Percentiles rank a stretch among this genome's conserved stretches.
These are phyloP conservation scores for Sphaeramia orbicularis DNA, from an alignment of 2,797 vertebrate genomes.

Conservation along the genomic window DNA sequence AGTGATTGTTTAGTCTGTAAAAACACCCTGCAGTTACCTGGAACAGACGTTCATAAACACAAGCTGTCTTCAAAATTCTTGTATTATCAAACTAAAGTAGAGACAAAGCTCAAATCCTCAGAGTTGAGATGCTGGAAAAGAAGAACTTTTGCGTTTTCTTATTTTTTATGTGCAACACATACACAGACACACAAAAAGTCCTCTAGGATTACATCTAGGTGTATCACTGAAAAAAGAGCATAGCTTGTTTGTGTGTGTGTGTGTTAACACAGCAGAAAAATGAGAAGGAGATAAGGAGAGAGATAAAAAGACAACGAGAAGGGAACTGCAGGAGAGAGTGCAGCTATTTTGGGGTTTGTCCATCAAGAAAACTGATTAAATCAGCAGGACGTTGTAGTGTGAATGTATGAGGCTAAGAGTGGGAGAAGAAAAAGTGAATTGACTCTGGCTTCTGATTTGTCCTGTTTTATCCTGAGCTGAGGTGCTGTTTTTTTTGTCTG, in stretches of 20 bases:
- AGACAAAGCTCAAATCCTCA: no score
- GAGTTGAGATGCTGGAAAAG: no score
- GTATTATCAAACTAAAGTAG: no score
- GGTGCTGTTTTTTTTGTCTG: slow-evolving; percentile 26
- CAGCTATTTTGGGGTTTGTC: slow-evolving; percentile 69
- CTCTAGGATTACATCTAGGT: slow-evolving; percentile 23
- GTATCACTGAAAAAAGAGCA: slow-evolving; percentile 9
- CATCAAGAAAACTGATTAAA: slow-evolving; percentile 65
- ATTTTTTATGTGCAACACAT: neutral
- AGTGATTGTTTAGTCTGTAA: neutral
- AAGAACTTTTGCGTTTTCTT: no score
- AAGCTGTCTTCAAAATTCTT: no score
- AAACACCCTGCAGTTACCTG: no score
- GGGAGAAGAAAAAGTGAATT: slow-evolving; percentile 6
- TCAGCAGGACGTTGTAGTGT: slow-evolving; percentile 56
- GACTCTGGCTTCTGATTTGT: slow-evolving; percentile 38
- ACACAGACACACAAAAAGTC: slow-evolving; percentile 1
- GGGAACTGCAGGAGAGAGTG: slow-evolving; percentile 33
- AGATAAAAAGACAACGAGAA: slow-evolving; percentile 39
- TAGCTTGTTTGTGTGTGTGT: slow-evolving; percentile 14
- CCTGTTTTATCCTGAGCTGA: slow-evolving; percentile 26
- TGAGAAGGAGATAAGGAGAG: slow-evolving; percentile 15
- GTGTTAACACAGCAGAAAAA: slow-evolving; percentile 46
- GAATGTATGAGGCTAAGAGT: slow-evolving; percentile 7
- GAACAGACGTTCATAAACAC: no score